Base-by-base conservation (phyloP, 2,888 invertebrate genomes). In the Thymelicus lineola region DNA sequence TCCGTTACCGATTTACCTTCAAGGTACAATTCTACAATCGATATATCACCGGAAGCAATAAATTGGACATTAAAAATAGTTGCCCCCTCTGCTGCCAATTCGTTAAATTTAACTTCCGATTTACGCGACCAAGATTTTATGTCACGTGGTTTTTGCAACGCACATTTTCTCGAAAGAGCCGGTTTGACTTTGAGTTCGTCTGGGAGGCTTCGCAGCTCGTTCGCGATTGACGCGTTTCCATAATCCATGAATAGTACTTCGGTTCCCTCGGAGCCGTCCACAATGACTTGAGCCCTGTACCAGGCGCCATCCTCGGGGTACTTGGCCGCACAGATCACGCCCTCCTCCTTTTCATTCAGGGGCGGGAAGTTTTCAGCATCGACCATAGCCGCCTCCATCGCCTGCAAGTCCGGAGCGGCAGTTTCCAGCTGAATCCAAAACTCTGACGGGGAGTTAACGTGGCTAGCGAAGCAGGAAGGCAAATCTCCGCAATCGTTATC, bases 401-500 rank as follows among this genome's bases (percentile, higher is more conserved):
- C 81, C 72, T 96, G 95, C 46, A 96, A 78, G 7, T 95, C 95
- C 0, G 86, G 75, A 0, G 91, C 82, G 0, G 92, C 89, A n/a
- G 95, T 95, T 77, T 96, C 97, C 73, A 97, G 91, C 79, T 97
- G 97, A 20, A 97, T 94, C 95, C 96, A 97, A 83, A 97, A 97
- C 79, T 97, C 96, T 0, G 95, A 94, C 0, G 97, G 95, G 0
- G 96, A 96, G 82, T 96, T 96, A 0, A 96, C 93, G 79, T 97
- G 96, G 73, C 96, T 96, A 0, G 97, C 95, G 80, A 95, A 97
- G 72, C 97, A 96, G 0, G 95, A 96, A 0, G 93, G 91, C 48
- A 91, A 74, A 76, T 94, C 93, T 4, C 94, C 95, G 45, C 94
- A 94, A 67, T 88, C 88, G 0, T 94, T 87, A 65, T 93, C 91